Base-by-base conservation (phyloP, 2,888 invertebrate genomes). In the Nomada fucata region DNA sequence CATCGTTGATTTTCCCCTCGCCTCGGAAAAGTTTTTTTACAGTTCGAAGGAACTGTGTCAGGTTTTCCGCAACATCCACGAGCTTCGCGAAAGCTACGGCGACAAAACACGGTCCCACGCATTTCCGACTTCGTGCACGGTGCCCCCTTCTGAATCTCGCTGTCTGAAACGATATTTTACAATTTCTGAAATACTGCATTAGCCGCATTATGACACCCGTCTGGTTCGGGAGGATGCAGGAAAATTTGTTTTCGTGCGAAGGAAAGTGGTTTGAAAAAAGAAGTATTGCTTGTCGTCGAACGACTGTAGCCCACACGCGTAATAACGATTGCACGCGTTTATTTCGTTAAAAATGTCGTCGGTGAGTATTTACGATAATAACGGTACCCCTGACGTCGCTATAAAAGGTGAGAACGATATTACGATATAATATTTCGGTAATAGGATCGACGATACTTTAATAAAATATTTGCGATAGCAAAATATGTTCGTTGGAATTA, bases 21-120 rank as follows among this genome's bases (percentile, higher is more conserved):
- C 23, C 50, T 5, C 18, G 36, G 11, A 2, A 60, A 52, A 23
- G 2, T 57, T n/a, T 71, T 70, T 70, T 60, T 23, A 71, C 70
- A 36, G 50, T 61, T 61, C 50, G 60, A 60, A 42, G 70, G 29
- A 71, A 71, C 60, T 61, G 70, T 71, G 70, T 61, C 70, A 36
- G 60, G 50, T 71, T 61, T 61, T 61, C 70, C 70, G 60, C 60
- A 36, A 71, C 68, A 57, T 57, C 42, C n/a, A 57, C 57, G 60
- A n/a, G 36, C 20, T 29, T 18, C 36, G 36, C 47, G 29, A 26
- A 68, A 57, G 61, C 53, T 26, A 68, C 68, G 65, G 18, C 15
- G 61, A 47, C 36, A 13, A 47, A 75, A 61, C 55, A 36, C 47
- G 52, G 44, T 53, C 13, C 52, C 60, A 13, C 53, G 15, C 61